A percentile compares a stretch with the other conserved stretches of the same genome.
Evolutionary conservation across 2,113 vertebrate genomes (phyloP).

Genomic region (Chascanopsetta lugubris): DNA sequence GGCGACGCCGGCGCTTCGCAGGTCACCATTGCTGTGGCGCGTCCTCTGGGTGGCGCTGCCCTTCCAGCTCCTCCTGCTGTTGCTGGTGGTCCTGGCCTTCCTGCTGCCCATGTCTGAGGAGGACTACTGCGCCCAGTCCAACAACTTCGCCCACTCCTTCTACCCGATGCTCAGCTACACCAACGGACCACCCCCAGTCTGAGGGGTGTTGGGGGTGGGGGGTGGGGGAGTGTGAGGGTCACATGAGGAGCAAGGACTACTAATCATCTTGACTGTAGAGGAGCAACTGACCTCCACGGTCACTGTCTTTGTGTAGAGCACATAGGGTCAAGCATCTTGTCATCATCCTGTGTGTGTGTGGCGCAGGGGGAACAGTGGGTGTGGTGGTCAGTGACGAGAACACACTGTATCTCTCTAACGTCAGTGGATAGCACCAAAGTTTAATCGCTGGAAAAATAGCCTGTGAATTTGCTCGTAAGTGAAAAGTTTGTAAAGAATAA

Average conservation of each 20-base stretch:
- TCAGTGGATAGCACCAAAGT: conserved; percentile 67
- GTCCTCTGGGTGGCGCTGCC: conserved; percentile 91
- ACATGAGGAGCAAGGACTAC: conserved; percentile 28
- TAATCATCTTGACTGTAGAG: conserved; percentile 40
- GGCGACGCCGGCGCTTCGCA: neutral
- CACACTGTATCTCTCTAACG: conserved; percentile 42
- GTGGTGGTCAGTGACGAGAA: conserved; percentile 17
- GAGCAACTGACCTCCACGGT: conserved; percentile 37
- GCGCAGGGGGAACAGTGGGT: conserved; percentile 32
- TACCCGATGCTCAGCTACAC: conserved; percentile 95
- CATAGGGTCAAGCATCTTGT: conserved; percentile 38
- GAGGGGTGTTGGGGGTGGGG: conserved; percentile 23
- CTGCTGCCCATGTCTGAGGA: conserved; percentile 89
- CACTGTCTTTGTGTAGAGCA: conserved; percentile 50
- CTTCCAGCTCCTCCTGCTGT: conserved; percentile 88
- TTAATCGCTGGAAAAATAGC: conserved; percentile 63
- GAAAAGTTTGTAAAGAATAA: conserved; percentile 82
- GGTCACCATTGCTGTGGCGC: conserved; percentile 82
- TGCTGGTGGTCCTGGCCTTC: conserved; percentile 88
- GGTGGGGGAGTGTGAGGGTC: conserved; percentile 3
- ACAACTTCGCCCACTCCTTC: conserved; percentile 94
- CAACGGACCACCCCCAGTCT: conserved; percentile 95
- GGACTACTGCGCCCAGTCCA: conserved; percentile 91
- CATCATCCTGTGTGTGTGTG: conserved; percentile 42
- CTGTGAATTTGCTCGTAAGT: conserved; percentile 76